Percentiles rank a stretch among this genome's conserved stretches.
These are phyloP conservation scores for Brassicogethes aeneus DNA, from an alignment of 2,888 invertebrate species.

Conservation along the genomic window DNA sequence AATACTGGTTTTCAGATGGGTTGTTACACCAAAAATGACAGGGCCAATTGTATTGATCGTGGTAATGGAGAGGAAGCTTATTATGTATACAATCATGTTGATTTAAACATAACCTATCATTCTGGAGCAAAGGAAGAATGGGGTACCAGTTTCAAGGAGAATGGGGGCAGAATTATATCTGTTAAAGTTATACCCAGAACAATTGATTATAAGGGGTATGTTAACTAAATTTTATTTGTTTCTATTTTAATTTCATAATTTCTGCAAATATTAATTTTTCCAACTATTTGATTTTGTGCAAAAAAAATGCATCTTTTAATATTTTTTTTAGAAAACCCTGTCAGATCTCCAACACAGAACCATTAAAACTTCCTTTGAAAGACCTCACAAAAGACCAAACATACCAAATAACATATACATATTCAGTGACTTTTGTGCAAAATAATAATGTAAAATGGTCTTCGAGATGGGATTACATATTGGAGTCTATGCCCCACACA, in stretches of 20 bases:
- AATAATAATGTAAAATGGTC: slow-evolving; percentile 93
- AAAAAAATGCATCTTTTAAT: too few relatives aligned
- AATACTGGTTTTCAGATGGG: slow-evolving; percentile 98
- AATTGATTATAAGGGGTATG: slow-evolving; percentile 33
- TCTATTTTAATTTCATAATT: neutral
- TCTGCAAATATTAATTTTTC: neutral
- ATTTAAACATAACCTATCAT: slow-evolving; percentile 88
- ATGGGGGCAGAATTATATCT: slow-evolving; percentile 81
- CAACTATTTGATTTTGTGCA: neutral
- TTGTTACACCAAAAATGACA: slow-evolving; percentile 46
- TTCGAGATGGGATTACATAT: slow-evolving; percentile 97
- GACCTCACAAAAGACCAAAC: slow-evolving; percentile 40
- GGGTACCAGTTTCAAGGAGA: slow-evolving; percentile 68
- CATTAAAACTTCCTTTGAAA: slow-evolving; percentile 62
- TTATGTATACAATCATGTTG: slow-evolving; percentile 96
- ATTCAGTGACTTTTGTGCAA: slow-evolving; percentile 70
- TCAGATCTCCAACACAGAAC: slow-evolving; percentile 42
- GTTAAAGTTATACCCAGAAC: slow-evolving; percentile 52
- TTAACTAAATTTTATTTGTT: slow-evolving; percentile 3
- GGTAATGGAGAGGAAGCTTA: slow-evolving; percentile 54
- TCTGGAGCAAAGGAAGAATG: slow-evolving; percentile 81
- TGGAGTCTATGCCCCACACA: slow-evolving; percentile 96
- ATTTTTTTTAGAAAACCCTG: neutral
- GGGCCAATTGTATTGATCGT: slow-evolving; percentile 25
- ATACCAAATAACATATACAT: slow-evolving; percentile 73